Percentiles rank a stretch among this genome's conserved stretches.
Conservation (phyloP, 2,113 vertebrate species). For the Loxodonta africana region DNA sequence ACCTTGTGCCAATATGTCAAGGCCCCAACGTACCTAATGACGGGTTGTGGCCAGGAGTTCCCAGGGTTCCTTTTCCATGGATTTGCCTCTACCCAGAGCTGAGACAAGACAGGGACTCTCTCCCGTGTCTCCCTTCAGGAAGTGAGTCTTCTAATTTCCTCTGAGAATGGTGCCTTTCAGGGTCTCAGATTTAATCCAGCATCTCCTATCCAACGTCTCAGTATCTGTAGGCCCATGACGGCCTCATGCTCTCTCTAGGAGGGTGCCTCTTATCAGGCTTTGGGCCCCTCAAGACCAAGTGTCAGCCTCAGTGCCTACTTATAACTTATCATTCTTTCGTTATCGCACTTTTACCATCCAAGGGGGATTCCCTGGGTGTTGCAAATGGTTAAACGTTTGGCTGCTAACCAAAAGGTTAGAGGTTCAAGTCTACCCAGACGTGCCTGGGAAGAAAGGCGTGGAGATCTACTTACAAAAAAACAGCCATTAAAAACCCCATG, state of each 20-base stretch:
- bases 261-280: background rate
- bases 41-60: fast-evolving
- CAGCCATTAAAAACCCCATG: too few relatives aligned
- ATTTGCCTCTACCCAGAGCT: fast-evolving
- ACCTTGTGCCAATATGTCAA: too few relatives aligned
- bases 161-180: too few relatives aligned
- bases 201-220: background rate
- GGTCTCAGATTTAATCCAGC: background rate
- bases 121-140: background rate
- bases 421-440: too few relatives aligned
- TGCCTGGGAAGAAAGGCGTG: too few relatives aligned
- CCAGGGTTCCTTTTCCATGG: fast-evolving
- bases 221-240: fast-evolving
- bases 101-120: fast-evolving
- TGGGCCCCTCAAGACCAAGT: background rate
- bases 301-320: background rate
- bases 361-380: too few relatives aligned
- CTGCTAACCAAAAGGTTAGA: too few relatives aligned
- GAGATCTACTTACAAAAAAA: too few relatives aligned
- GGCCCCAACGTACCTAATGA: fast-evolving
- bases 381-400: too few relatives aligned
- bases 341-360: fast-evolving
- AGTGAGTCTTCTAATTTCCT: fast-evolving
- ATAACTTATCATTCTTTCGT: background rate
- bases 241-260: fast-evolving